Base-by-base conservation (phyloP, 2,888 invertebrate genomes). In the Drosophila dives region DNA sequence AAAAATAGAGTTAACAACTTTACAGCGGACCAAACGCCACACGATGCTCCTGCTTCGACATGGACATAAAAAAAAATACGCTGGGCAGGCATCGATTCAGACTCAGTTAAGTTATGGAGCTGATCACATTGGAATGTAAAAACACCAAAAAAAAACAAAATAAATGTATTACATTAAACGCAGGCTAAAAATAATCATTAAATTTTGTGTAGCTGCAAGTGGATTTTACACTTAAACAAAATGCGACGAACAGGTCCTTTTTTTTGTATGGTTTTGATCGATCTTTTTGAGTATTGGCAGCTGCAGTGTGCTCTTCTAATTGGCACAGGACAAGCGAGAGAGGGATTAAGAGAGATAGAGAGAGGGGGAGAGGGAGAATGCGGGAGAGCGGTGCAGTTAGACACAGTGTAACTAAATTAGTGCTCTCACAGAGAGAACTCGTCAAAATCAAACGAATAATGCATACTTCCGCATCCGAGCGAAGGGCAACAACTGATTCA, bases 381-480 rank as follows among this genome's bases (percentile, higher is more conserved):
- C 20, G 12, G 33, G 20, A 23, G 33, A 51, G n/a, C 12, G 20
- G 0, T 10, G n/a, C n/a, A 40, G 15, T 38, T 26, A 12, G 1
- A 6, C 20, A 32, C n/a, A 29, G 20, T 48, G 51, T 26, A 34
- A 49, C 54, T 45, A 42, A 49, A 32, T 50, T 55, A 45, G 60
- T 48, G 49, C 10, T 49, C 5, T 45, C 23, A 15, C 4, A 17
- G 20, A n/a, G 26, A 29, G 50, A 15, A 33, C 33, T 54, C 80
- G 77, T 80, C 72, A 78, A 82, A 82, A 85, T 90, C 82, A 81
- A 81, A 76, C 61, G 66, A 79, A 76, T 76, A 85, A 77, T 62
- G 89, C 91, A 83, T 87, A 87, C 89, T 91, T 91, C 89, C 91
- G 91, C 74, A 70, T 63, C 51, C 34, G 70, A 32, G 17, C 45